A percentile compares a stretch with the other conserved stretches of the same genome.
Evolutionary conservation across 2,888 invertebrate genomes (phyloP).

Genomic region (Drosophila leonis): DNA sequence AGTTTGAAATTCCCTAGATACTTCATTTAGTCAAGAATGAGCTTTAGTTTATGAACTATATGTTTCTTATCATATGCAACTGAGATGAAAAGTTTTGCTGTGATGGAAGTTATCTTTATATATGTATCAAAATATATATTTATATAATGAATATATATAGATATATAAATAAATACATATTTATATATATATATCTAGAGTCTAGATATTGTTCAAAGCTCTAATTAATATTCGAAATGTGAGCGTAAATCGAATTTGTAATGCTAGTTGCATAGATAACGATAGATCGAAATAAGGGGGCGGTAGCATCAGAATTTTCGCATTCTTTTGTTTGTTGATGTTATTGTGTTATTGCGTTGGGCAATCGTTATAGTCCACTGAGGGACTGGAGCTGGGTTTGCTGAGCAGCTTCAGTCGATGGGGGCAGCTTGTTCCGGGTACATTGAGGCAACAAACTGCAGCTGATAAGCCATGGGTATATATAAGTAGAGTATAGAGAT

Average conservation of each 20-base stretch:
- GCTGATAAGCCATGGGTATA: conserved; percentile 23
- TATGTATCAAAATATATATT: not conserved
- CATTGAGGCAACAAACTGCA: conserved; percentile 18
- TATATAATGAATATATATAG: not conserved
- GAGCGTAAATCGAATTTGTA: conserved; percentile 34
- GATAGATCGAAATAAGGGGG: conserved; percentile 12
- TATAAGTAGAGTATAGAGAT: not conserved
- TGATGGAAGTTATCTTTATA: not conserved
- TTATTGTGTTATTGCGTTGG: conserved; percentile 4
- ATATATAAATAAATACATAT: not conserved
- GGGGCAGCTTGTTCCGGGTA: conserved; percentile 36
- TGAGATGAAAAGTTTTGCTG: not conserved
- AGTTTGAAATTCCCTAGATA: no score
- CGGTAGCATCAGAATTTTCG: conserved; percentile 24
- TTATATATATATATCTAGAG: not conserved
- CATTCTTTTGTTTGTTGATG: conserved; percentile 32
- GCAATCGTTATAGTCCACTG: not conserved
- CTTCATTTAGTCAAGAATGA: no score
- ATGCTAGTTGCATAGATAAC: conserved; percentile 42
- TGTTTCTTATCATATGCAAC: no score
- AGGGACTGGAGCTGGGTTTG: not conserved
- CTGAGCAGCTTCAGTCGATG: not conserved
- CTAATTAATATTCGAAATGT: conserved; percentile 40
- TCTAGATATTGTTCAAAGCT: not conserved
- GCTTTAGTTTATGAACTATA: no score